phyloP scores from a whole-genome alignment of 64 coral and sea anemone species.

The Stylophora pistillata region DNA sequence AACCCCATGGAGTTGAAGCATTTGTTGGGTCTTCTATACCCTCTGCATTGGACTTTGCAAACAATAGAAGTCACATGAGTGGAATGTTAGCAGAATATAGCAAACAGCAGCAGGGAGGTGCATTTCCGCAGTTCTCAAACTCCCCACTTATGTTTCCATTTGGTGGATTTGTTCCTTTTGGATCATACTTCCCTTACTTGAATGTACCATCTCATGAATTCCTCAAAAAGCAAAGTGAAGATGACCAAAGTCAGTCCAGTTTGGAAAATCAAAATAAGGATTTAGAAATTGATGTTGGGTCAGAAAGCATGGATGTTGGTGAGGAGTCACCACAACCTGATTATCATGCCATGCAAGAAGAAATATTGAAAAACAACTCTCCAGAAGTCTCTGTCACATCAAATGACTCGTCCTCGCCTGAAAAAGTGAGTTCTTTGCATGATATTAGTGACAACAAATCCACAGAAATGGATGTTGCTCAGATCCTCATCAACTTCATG shows the following conservation, averaged over 20 bases:
- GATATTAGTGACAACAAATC: constrained; percentile 27
- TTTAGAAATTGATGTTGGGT: background rate
- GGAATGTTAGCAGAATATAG: background rate
- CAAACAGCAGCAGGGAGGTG: background rate
- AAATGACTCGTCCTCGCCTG: background rate
- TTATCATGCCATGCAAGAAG: background rate
- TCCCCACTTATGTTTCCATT: background rate
- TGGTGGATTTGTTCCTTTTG: constrained; percentile 22
- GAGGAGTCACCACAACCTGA: background rate
- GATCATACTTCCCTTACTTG: constrained; percentile 5
- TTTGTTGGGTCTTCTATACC: background rate
- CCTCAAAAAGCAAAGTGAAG: background rate
- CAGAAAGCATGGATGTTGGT: background rate
- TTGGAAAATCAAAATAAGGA: background rate
- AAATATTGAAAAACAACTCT: background rate
- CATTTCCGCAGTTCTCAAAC: background rate
- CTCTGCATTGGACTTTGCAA: background rate
- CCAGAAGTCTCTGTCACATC: background rate
- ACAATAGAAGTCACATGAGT: background rate
- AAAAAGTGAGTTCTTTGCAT: background rate
- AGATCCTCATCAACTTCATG: constrained; percentile 79
- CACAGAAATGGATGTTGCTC: constrained; percentile 83
- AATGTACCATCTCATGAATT: background rate
- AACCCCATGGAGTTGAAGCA: background rate
- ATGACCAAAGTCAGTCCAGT: background rate